These are phyloP conservation scores for Mesocentrotus franciscanus DNA, from an alignment of 53 echinoderm and acorn worm species.

Conservation along the genomic window DNA sequence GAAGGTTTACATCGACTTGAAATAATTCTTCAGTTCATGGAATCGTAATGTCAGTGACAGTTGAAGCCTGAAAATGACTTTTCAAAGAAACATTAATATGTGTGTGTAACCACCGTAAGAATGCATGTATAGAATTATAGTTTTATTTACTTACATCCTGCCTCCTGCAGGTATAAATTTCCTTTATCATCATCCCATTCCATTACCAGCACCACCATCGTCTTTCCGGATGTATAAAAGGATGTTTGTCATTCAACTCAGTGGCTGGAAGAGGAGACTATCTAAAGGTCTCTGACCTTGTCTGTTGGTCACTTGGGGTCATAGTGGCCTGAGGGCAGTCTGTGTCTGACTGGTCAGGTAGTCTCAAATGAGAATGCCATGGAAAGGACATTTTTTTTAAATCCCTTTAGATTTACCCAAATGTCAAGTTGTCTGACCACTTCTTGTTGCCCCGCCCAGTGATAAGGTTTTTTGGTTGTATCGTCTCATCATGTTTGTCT, in stretches of 20 bases:
- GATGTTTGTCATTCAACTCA: not conserved
- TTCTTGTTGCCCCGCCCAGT: slow-evolving; percentile 17
- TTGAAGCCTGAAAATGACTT: not conserved
- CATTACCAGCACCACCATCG: not conserved
- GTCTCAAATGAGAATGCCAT: slow-evolving; percentile 30
- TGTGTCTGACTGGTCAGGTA: slow-evolving; percentile 35
- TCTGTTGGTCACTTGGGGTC: slow-evolving; percentile 43
- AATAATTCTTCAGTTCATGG: not conserved
- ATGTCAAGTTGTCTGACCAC: slow-evolving; percentile 44
- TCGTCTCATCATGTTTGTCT: not conserved
- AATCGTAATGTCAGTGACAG: not conserved
- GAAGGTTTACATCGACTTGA: not conserved
- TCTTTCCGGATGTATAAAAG: not conserved
- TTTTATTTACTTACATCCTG: not conserved
- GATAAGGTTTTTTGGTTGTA: not conserved
- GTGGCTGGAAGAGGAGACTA: not conserved
- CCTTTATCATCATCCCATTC: not conserved
- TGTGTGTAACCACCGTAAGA: not conserved
- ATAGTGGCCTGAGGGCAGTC: slow-evolving; percentile 33
- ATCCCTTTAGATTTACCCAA: not conserved
- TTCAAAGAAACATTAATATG: not conserved
- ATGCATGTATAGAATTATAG: not conserved
- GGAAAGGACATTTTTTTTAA: not conserved
- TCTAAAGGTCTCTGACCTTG: slow-evolving; percentile 53
- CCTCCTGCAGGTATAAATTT: not conserved